Evolutionary conservation across 53 echinoderm and acorn worm species (phyloP).

Genomic region (Glandiceps talaboti): DNA sequence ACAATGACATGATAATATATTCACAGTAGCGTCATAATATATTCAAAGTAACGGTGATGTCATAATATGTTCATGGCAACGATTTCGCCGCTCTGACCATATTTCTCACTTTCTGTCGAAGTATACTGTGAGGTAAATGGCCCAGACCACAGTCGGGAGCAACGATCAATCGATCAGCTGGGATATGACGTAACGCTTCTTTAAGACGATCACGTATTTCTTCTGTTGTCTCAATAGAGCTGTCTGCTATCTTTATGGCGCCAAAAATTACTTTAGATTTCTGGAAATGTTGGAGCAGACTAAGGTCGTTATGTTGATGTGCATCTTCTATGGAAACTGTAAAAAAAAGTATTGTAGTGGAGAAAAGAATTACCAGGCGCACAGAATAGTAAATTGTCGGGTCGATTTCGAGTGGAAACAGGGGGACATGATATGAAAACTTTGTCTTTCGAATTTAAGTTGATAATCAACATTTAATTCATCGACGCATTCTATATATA

Average conservation of each 20-base stretch:
- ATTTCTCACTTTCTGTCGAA: slow-evolving; percentile 32
- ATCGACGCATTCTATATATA: too few relatives aligned
- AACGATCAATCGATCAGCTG: slow-evolving; percentile 33
- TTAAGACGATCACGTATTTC: slow-evolving; percentile 37
- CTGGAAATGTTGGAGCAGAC: slow-evolving; percentile 38
- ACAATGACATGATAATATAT: too few relatives aligned
- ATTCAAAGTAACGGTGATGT: too few relatives aligned
- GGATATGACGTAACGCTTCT: slow-evolving; percentile 32
- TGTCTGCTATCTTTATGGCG: slow-evolving; percentile 39
- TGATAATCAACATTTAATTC: too few relatives aligned
- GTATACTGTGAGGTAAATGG: slow-evolving; percentile 31
- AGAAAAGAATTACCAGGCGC: too few relatives aligned
- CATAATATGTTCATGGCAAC: not conserved
- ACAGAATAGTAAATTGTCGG: too few relatives aligned
- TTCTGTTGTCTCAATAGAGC: slow-evolving; percentile 34
- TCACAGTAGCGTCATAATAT: too few relatives aligned
- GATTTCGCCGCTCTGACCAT: slow-evolving; percentile 39
- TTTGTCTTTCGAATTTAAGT: too few relatives aligned
- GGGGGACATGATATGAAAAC: too few relatives aligned
- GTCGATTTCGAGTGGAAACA: too few relatives aligned
- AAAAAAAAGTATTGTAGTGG: not conserved
- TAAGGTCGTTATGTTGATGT: slow-evolving; percentile 42
- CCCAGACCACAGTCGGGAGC: slow-evolving; percentile 64
- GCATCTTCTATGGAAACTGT: slow-evolving; percentile 70
- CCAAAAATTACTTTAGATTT: slow-evolving; percentile 48